phyloP scores from a whole-genome alignment of 2,113 vertebrate species.

The Lycocorax pyrrhopterus region DNA sequence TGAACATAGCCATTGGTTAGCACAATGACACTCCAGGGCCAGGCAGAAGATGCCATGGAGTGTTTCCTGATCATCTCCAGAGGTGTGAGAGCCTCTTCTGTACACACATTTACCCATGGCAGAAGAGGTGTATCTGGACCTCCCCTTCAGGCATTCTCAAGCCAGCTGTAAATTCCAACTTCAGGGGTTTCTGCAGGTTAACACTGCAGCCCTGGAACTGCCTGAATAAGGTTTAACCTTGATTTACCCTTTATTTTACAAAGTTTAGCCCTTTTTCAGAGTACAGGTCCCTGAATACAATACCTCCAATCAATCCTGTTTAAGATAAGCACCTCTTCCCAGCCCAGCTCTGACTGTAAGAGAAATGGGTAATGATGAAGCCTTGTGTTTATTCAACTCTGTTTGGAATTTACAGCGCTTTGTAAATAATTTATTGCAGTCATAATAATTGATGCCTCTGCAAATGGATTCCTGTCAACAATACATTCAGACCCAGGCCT shows the following conservation, averaged over 20 bases:
- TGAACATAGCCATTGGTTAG: not conserved
- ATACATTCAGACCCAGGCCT: slow-evolving; percentile 11
- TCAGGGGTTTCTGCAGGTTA: not conserved
- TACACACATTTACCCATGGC: too few species aligned
- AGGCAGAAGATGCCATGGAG: not conserved
- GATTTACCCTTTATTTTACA: not conserved
- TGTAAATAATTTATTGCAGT: slow-evolving; percentile 27
- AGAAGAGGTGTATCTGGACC: not conserved
- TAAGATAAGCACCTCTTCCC: not conserved
- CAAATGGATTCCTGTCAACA: slow-evolving; percentile 51
- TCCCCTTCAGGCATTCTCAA: not conserved
- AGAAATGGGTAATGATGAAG: slow-evolving; percentile 21
- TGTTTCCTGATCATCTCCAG: not conserved
- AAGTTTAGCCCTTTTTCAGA: not conserved
- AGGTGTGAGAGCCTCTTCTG: not conserved
- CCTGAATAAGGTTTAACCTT: slow-evolving; percentile 1
- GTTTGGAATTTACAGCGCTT: slow-evolving; percentile 13
- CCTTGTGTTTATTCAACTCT: slow-evolving; percentile 9
- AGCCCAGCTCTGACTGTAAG: not conserved
- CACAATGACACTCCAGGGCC: not conserved
- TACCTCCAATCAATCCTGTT: not conserved
- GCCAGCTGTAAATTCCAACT: not conserved
- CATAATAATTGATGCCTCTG: slow-evolving; percentile 28
- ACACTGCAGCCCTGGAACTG: not conserved
- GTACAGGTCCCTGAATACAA: not conserved